Conservation (phyloP, 1,140 invertebrate species). For the Schmidtea mediterranea region DNA sequence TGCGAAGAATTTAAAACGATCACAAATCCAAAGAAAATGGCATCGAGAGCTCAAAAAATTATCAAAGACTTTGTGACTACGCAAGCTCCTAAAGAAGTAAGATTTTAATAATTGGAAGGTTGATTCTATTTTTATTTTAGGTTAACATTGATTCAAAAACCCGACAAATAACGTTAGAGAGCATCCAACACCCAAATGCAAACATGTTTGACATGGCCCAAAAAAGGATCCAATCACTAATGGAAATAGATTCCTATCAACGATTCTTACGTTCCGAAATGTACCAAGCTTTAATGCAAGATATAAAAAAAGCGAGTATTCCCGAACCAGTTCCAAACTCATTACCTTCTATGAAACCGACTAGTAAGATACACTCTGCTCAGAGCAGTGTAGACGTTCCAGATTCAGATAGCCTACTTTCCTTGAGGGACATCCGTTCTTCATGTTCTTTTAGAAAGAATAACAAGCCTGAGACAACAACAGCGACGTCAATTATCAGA, state of each 20-base stretch:
- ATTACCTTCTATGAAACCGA: too few relatives aligned
- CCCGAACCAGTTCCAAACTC: too few relatives aligned
- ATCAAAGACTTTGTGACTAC: conserved; percentile 33
- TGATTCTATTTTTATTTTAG: conserved; percentile 14
- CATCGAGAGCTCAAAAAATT: conserved; percentile 30
- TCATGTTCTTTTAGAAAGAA: too few relatives aligned
- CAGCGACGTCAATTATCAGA: too few relatives aligned
- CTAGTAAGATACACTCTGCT: too few relatives aligned
- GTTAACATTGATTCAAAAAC: conserved; percentile 34
- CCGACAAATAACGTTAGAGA: conserved; percentile 22
- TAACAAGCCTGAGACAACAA: too few relatives aligned
- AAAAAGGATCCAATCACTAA: conserved; percentile 31
- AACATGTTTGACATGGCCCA: conserved; percentile 33
- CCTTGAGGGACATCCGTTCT: too few relatives aligned
- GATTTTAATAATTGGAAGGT: background rate
- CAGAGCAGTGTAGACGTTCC: too few relatives aligned
- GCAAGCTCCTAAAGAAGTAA: conserved; percentile 33
- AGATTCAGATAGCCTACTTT: too few relatives aligned
- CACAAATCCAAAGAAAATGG: conserved; percentile 24
- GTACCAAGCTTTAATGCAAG: conserved; percentile 14
- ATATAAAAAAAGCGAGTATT: too few relatives aligned
- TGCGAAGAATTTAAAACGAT: conserved; percentile 33
- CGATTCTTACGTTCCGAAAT: conserved; percentile 32
- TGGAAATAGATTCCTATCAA: conserved; percentile 34
- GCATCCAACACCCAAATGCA: conserved; percentile 14